Evolutionary conservation across 2,888 invertebrate genomes (phyloP), one percentile per base, ranked within the genome.

Genomic region (Nymphalis polychloros): DNA sequence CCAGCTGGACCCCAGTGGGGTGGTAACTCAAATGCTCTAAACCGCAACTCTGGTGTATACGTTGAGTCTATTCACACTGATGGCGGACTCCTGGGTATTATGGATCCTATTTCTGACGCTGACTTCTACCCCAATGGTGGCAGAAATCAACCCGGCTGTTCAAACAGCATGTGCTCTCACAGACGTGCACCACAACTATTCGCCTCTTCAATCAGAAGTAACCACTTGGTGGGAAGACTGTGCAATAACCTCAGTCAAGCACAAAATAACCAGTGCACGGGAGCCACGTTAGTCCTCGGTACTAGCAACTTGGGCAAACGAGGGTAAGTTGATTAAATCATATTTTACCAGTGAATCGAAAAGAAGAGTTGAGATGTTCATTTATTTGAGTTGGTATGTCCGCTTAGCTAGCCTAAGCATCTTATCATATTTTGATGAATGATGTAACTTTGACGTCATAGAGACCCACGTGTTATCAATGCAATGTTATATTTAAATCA

Each of bases 71-170:
- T 84, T 19, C 82, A 83, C 69, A 83, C 84, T 0, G 80, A 83
- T 50, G 79, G 80, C 8, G 78, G 80, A 6, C 60, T 75, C 7
- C 72, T 81, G 2, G 83, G 83, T 35, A 81, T 83, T 65, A 72
- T 76, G 52, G 78, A 80, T 16, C 69, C 80, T 0, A 78, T 80
- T 27, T 77, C 77, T 7, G 64, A 81, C 52, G 77, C 77, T 16
- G 78, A 83, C 68, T 84, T 84, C 73, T 84, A 83, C 64, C 80
- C 81, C 13, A 82, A 83, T 63, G 81, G 82, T n/a, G 83, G 81
- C 5, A 75, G 74, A 20, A 73, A 76, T 10, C 81, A 82, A 68
- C 83, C 83, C 1, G 82, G 84, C 1, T 82, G 83, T 57, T 60
- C 41, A 57, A 41, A 69, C 46, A 75, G 76, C 59, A 72, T 77